phyloP scores from a whole-genome alignment of 2,888 invertebrate genomes.

The Siphlonurus alternatus region DNA sequence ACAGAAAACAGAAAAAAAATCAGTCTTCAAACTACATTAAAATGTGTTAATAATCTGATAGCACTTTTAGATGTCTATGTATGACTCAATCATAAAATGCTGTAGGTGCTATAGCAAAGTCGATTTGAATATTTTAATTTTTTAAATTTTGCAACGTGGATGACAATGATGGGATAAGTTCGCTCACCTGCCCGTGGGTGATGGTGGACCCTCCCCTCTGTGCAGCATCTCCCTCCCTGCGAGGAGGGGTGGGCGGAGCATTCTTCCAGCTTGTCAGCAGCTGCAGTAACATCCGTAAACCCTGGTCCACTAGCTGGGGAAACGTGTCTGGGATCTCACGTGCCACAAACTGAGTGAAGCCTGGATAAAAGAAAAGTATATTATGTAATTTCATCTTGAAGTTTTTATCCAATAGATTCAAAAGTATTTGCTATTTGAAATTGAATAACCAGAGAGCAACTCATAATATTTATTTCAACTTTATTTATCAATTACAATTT shows the following conservation, averaged over 20 bases:
- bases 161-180: too few species aligned
- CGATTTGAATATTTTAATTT: not conserved
- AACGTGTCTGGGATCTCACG: conserved; percentile 84
- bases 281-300: conserved; percentile 80
- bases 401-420: too few species aligned
- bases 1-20: not conserved
- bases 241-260: conserved; percentile 26
- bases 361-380: conserved; percentile 28
- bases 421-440: too few species aligned
- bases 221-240: not conserved
- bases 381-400: too few species aligned
- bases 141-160: too few species aligned
- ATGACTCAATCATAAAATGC: not conserved
- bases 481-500: too few species aligned
- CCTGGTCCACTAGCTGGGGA: conserved; percentile 80
- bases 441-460: too few species aligned
- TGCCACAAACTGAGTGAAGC: conserved; percentile 87
- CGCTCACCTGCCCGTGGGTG: not conserved
- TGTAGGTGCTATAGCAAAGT: not conserved
- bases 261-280: conserved; percentile 86
- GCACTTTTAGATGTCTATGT: conserved; percentile 23
- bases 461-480: too few species aligned
- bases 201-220: not conserved
- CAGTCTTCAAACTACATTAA: not conserved
- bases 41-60: not conserved